Evolutionary conservation across 2,113 vertebrate genomes (phyloP), one percentile per base, ranked within the genome.

Genomic region (Triplophysa tibetana): DNA sequence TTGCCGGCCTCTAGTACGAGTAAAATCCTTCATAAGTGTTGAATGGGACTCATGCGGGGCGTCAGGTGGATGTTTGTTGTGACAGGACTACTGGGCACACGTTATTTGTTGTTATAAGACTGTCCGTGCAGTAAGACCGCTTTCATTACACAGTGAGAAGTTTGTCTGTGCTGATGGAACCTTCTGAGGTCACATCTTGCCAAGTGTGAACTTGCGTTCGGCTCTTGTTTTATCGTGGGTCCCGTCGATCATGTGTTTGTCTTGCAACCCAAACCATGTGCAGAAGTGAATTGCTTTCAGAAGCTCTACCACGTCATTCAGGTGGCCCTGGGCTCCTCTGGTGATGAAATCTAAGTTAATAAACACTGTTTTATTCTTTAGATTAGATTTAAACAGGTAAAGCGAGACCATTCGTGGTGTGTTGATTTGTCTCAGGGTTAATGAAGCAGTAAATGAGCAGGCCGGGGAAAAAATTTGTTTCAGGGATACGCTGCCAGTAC

Each of bases 251-350:
- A 2, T 50, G 21, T 91, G 82, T 91, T 94, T 91, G 88, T 88
- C 68, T 93, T 91, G 86, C 88, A 92, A 91, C 86, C 83, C 60
- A 87, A 92, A 87, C 85, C 89, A 86, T 89, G 70, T 87, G 75
- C 85, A 85, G 50, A 19, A 86, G 85, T 85, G 85, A 86, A 85
- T 72, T 87, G 88, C 70, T 89, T 90, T 88, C 85, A 88, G 86
- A 67, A 90, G 85, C 70, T 70, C 19, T 9, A 21, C 60, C 14
- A 1, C 10, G 9, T 16, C 65, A 26, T 52, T 65, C 56, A 33
- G 63, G 19, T 45, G 68, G 61, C 48, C 38, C 10, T 2, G 33
- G 72, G 16, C 54, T n/a, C 29, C 7, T 45, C 64, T 33, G 19
- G 17, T 29, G 14, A 26, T 38, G 54, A 61, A 17, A 11, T 3